Evolutionary conservation across 1,140 invertebrate species (phyloP).

Genomic region (Diplogasteroides magnus): DNA sequence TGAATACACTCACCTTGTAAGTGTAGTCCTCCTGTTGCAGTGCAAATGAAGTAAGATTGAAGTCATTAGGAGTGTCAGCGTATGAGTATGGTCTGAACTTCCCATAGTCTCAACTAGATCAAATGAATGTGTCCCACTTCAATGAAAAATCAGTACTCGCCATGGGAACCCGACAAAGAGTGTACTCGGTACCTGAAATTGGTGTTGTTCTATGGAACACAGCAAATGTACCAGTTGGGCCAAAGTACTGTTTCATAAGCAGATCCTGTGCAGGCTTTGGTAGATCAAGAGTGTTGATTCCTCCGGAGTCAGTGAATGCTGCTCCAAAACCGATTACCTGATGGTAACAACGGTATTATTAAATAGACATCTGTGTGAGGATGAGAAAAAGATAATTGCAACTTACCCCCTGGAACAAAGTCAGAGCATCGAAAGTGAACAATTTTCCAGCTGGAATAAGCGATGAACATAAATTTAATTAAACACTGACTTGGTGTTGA

Average conservation of each 20-base stretch:
- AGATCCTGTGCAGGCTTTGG: slow-evolving; percentile 6
- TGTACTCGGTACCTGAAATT: slow-evolving; percentile 70
- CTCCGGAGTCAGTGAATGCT: slow-evolving; percentile 58
- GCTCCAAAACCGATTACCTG: slow-evolving; percentile 56
- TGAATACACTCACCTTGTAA: slow-evolving; percentile 58
- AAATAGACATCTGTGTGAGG: too few species aligned
- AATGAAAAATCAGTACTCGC: slow-evolving; percentile 77
- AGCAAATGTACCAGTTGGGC: too few species aligned
- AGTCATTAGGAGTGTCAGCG: slow-evolving; percentile 64
- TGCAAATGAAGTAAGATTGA: slow-evolving; percentile 65
- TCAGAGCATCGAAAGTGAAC: too few species aligned
- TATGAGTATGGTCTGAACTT: slow-evolving; percentile 67
- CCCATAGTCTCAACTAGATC: too few species aligned
- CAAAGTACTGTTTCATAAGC: too few species aligned
- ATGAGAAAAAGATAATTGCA: slow-evolving; percentile 9
- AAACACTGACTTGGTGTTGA: too few species aligned
- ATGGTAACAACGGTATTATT: slow-evolving; percentile 8
- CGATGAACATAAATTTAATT: too few species aligned
- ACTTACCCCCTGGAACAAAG: slow-evolving; percentile 1
- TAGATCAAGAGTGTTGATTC: slow-evolving; percentile 54
- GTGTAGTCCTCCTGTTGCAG: slow-evolving; percentile 66
- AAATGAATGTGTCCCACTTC: too few species aligned
- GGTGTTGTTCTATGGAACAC: too few species aligned
- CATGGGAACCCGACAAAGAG: slow-evolving; percentile 71
- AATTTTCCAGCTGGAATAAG: too few species aligned